Conservation (phyloP, 2,888 invertebrate species). For the Hydrotaea diabolus region DNA sequence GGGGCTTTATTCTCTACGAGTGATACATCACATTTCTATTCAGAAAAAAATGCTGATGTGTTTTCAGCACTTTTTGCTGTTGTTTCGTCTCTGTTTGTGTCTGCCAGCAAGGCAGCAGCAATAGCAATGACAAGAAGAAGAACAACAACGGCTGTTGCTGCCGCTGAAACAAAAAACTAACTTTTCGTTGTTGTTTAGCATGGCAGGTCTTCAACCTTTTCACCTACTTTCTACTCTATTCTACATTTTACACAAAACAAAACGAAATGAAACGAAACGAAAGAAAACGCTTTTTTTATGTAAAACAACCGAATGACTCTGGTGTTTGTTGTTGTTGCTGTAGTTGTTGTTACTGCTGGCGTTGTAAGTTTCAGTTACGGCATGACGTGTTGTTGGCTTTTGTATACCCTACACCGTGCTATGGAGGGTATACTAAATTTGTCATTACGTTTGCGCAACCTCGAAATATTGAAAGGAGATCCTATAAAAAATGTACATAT, state of each 20-base stretch:
- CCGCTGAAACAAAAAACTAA: neutral
- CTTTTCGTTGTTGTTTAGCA: slow-evolving; percentile 65
- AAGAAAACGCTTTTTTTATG: slow-evolving; percentile 59
- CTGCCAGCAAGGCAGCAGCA: slow-evolving; percentile 45
- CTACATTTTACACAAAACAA: slow-evolving; percentile 41
- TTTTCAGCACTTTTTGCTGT: neutral
- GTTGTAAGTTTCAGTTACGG: neutral
- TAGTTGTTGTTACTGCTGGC: neutral
- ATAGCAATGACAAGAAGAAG: slow-evolving; percentile 4
- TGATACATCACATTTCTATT: neutral
- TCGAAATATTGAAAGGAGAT: too few relatives aligned
- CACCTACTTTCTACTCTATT: slow-evolving; percentile 76
- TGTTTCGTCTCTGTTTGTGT: slow-evolving; percentile 56
- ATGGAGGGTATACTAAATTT: too few relatives aligned
- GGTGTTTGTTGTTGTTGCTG: neutral
- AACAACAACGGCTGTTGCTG: slow-evolving; percentile 11
- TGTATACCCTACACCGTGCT: too few relatives aligned
- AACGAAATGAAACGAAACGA: slow-evolving; percentile 48
- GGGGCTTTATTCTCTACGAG: neutral
- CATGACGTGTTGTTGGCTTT: neutral
- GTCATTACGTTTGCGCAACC: too few relatives aligned
- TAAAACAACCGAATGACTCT: slow-evolving; percentile 74
- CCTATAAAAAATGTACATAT: too few relatives aligned
- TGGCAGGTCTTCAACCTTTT: slow-evolving; percentile 75
- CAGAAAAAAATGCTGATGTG: neutral